Evolutionary conservation across 2,113 vertebrate species (phyloP).

Genomic region (Triplophysa rosa): DNA sequence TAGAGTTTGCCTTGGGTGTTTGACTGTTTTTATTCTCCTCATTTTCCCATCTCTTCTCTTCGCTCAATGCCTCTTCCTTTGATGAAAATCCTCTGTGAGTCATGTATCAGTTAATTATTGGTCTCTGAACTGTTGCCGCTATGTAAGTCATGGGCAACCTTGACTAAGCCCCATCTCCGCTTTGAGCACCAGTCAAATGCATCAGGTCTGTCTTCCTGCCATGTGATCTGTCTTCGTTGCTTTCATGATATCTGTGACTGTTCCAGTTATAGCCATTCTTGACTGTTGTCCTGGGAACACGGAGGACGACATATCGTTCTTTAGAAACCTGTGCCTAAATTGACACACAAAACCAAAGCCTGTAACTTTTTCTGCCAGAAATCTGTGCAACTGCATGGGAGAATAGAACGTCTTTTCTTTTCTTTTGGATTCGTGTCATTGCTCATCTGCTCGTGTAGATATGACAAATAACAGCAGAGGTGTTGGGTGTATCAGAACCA

Average conservation of each 20-base stretch:
- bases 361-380: slow-evolving; percentile 25
- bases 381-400: background rate
- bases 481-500: slow-evolving; percentile 3
- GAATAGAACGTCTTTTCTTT: slow-evolving; percentile 16
- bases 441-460: slow-evolving; percentile 34
- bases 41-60: slow-evolving; percentile 10
- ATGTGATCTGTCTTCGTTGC: slow-evolving; percentile 20
- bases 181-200: slow-evolving; percentile 14
- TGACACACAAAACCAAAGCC: slow-evolving; percentile 39
- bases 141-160: slow-evolving; percentile 10
- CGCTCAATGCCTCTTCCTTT: slow-evolving; percentile 17
- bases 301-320: slow-evolving; percentile 12
- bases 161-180: slow-evolving; percentile 18
- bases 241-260: slow-evolving; percentile 35
- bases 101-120: slow-evolving; percentile 19
- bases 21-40: background rate
- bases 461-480: slow-evolving; percentile 33
- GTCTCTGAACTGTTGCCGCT: slow-evolving; percentile 1
- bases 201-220: background rate
- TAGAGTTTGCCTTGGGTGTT: background rate
- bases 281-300: slow-evolving; percentile 48
- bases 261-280: slow-evolving; percentile 11
- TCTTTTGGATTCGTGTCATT: background rate
- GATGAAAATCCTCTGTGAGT: slow-evolving; percentile 30
- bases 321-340: slow-evolving; percentile 39